A percentile compares a stretch with the other conserved stretches of the same genome.
phyloP scores from a whole-genome alignment of 2,113 vertebrate genomes.

The Thunnus maccoyii region DNA sequence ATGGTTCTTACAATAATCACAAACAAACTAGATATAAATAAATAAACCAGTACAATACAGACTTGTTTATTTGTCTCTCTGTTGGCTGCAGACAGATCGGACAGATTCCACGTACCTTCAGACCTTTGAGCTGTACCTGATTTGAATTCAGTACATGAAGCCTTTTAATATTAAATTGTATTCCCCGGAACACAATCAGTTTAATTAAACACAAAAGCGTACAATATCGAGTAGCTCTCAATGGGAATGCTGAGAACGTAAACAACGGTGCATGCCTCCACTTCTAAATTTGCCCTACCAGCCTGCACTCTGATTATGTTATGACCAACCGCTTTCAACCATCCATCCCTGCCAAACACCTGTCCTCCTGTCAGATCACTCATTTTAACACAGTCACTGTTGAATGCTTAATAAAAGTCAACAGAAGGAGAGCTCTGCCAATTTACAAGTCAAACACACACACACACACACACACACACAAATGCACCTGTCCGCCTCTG shows the following conservation, averaged over 20 bases:
- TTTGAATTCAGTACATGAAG: constrained; percentile 1
- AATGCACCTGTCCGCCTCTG: constrained; percentile 47
- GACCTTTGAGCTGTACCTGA: not conserved
- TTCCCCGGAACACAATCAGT: constrained; percentile 21
- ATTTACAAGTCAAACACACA: constrained; percentile 41
- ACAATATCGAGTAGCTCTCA: not conserved
- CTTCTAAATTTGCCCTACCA: constrained; percentile 10
- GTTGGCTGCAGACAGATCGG: not conserved
- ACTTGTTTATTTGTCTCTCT: not conserved
- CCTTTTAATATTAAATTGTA: constrained; percentile 9
- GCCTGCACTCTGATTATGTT: constrained; percentile 28
- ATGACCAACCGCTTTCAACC: constrained; percentile 1
- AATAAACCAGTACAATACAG: not conserved
- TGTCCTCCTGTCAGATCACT: constrained; percentile 42
- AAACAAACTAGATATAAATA: not conserved
- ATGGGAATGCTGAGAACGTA: constrained; percentile 2
- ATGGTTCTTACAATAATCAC: too few relatives aligned
- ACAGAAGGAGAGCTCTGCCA: constrained; percentile 33
- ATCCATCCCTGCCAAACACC: constrained; percentile 36
- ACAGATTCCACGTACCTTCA: not conserved
- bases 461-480: not conserved
- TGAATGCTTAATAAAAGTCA: constrained; percentile 46
- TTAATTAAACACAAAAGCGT: constrained; percentile 28
- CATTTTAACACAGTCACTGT: constrained; percentile 22
- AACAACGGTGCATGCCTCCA: constrained; percentile 11